Evolutionary conservation across 1,140 invertebrate species (phyloP), one percentile per base, ranked within the genome.

Genomic region (Bicyclus anynana): DNA sequence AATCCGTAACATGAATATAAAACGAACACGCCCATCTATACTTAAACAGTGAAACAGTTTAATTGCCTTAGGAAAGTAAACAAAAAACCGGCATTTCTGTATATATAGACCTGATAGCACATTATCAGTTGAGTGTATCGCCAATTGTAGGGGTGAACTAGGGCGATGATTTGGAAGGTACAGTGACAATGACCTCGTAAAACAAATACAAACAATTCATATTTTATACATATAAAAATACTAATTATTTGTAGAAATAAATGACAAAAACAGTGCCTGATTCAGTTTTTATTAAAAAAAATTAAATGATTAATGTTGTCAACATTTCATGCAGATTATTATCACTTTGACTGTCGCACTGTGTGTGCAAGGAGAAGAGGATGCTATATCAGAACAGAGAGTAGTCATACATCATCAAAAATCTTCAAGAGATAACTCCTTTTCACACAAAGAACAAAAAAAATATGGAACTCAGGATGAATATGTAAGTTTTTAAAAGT

Each of bases 161-260:
- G 42, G 48, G 59, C 53, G 54, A 72, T 83, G 80, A 59, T 72
- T 76, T 70, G 69, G 62, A 75, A 83, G 77, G 80, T 80, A 79
- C 62, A 16, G 29, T 38, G 46, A 47, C 21, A 21, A 44, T 59
- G 56, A 59, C 50, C 57, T 59, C 47, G 40, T 50, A n/a, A n/a
- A n/a, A n/a, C n/a, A n/a, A n/a, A n/a, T n/a, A n/a, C n/a, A n/a
- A n/a, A n/a, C n/a, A n/a, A n/a, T n/a, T n/a, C n/a, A n/a, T n/a
- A n/a, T n/a, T n/a, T n/a, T n/a, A n/a, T 21, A 33, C 9, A 13
- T 26, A 27, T 14, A 23, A 26, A 48, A 20, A 0, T 16, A 48
- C 13, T 14, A 48, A 16, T 40, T 9, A 27, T 9, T 7, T 27
- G 26, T 4, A 27, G 5, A 27, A 7, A 7, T 4, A 27, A 2